Evolutionary conservation across 2,113 vertebrate species (phyloP), one percentile per base, ranked within the genome.

Genomic region (Pterocles orientalis): DNA sequence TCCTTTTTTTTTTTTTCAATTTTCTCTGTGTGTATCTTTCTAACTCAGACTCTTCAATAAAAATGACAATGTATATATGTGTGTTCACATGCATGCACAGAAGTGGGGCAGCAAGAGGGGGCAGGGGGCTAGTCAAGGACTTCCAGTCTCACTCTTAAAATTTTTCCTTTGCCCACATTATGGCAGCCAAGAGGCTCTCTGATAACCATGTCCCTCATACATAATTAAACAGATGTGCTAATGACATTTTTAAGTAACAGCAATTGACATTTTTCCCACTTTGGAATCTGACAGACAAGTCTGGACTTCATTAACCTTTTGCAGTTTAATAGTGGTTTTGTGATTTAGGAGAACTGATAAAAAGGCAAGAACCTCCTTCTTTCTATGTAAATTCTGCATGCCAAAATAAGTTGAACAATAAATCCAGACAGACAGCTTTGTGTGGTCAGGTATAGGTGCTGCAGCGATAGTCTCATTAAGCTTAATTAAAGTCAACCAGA

Each of bases 261-360:
- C 90, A 95, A 93, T 95, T 96, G 95, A 96, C 90, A 94, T 95
- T 95, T 96, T 88, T 80, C 79, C 85, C 80, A 45, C 58, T 96
- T 94, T 83, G 64, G 75, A 93, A 66, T 82, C 88, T 95, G 88
- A 93, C 75, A 94, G 95, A 92, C 39, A 83, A 93, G 64, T 60
- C 86, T 81, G 92, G 94, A 95, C 88, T 95, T 94, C 95, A 95
- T 96, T 95, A 97, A 96, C 91, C 92, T 95, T 96, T 90, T 92
- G 60, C 68, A 93, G 23, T 92, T 90, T 81, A 88, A 81, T 54
- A 86, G 71, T 48, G 71, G 54, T 6, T 86, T 90, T 86, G 47
- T 86, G 72, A 95, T 92, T 92, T 95, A 95, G 56, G 60, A 92
- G 36, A 60, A 51, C 36, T 83, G 86, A 73, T 71, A 66, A 72